Conservation (phyloP, 2,113 vertebrate genomes). For the Anoplopoma fimbria region DNA sequence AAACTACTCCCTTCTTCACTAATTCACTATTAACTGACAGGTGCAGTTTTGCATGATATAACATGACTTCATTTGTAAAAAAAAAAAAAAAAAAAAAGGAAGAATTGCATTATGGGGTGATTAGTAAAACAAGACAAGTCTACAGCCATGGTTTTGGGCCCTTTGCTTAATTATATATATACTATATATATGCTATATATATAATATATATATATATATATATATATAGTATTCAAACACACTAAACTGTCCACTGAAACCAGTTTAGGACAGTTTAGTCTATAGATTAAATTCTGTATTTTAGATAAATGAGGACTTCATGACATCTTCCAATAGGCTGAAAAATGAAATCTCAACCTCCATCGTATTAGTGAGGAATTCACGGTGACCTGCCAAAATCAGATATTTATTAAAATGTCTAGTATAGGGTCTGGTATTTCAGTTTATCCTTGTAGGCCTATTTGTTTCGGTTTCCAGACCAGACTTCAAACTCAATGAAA, state of each 20-base stretch:
- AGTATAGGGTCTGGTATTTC: not conserved
- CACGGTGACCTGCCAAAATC: not conserved
- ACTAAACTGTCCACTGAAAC: not conserved
- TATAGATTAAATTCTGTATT: not conserved
- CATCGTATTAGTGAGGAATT: not conserved
- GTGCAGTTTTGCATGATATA: not conserved
- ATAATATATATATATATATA: no score
- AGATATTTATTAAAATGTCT: not conserved
- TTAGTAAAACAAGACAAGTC: no score
- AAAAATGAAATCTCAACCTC: not conserved
- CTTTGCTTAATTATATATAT: no score
- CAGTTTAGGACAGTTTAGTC: no score
- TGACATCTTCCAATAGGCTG: not conserved
- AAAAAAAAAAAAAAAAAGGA: no score
- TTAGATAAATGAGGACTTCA: not conserved
- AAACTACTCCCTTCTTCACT: not conserved
- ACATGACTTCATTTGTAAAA: not conserved
- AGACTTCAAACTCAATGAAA: not conserved
- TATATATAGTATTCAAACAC: not conserved
- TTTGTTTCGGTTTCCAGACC: slow-evolving; percentile 6
- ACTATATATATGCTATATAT: no score
- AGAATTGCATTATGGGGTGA: no score
- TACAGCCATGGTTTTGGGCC: no score
- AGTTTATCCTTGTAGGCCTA: not conserved
- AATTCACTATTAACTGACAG: not conserved